A percentile compares a stretch with the other conserved stretches of the same genome.
Conservation (phyloP, 2,797 vertebrate species). For the Darevskia nairensis region DNA sequence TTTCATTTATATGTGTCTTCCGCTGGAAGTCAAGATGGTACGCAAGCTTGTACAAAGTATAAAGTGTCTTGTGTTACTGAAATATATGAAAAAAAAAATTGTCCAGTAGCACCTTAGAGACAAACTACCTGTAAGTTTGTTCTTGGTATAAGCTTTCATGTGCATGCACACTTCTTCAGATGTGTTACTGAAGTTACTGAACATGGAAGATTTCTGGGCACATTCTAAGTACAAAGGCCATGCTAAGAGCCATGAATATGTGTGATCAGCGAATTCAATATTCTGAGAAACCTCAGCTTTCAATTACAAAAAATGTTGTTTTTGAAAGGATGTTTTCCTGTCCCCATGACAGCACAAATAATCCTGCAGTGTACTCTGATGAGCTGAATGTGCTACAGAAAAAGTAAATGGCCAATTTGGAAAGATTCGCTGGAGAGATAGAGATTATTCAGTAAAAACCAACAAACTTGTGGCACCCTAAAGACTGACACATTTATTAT, state of each 20-base stretch:
- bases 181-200: neutral
- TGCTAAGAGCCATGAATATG: neutral
- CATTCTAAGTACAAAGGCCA: neutral
- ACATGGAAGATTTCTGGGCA: neutral
- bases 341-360: neutral
- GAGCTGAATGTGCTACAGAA: neutral
- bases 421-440: neutral
- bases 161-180: neutral
- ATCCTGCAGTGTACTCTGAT: neutral
- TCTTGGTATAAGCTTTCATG: too few species aligned
- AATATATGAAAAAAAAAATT: too few species aligned
- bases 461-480: neutral
- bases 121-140: too few species aligned
- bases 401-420: neutral
- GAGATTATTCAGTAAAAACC: neutral
- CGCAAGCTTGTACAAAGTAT: neutral
- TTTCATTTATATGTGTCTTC: neutral
- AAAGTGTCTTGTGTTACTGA: too few species aligned
- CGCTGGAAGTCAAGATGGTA: neutral
- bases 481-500: neutral
- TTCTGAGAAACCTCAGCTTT: neutral
- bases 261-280: neutral
- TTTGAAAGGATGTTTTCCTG: neutral
- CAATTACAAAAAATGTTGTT: too few species aligned
- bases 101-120: too few species aligned